Base-by-base conservation (phyloP, 2,113 vertebrate genomes). In the Nesoenas mayeri region DNA sequence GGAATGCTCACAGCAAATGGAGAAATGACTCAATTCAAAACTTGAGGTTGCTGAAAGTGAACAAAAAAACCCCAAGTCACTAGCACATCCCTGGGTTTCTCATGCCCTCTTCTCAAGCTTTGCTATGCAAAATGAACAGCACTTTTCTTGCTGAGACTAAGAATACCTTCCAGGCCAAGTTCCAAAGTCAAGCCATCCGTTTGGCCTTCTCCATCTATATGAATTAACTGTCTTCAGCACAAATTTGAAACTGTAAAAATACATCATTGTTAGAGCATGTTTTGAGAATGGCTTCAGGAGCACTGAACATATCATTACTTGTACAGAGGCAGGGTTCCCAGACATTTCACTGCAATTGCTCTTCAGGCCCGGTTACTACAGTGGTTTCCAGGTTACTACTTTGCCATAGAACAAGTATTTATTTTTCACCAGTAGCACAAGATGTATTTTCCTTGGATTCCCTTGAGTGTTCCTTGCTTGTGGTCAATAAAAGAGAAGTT, bases 131-230 rank as follows among this genome's bases (percentile, higher is more conserved):
- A 79, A 69, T 18, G 66, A 78, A 9, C 25, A 14, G 22, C 4
- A 2, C 29, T 91, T 93, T 73, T 81, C 65, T 93, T 84, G 57
- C 40, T 57, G 34, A 82, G 24, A 26, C 24, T 61, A 82, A 62
- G 38, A 77, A 90, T 48, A 60, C 50, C 40, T 81, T 95, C 58
- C 85, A 90, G 86, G 88, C 75, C 77, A 78, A 70, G 28, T 81
- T 95, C 79, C 70, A 94, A 83, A 93, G 91, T 94, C 80, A 84
- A 64, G 86, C 56, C 72, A 60, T 48, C 81, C 70, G 20, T 86
- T 83, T 88, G 69, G 44, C 64, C 32, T 64, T 78, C 47, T 58
- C 36, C 36, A 12, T 61, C 67, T 67, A 3, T 36, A 21, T 32
- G 32, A 95, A 79, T 82, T 67, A 65, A 82, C 71, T 29, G 20